Base-by-base conservation (phyloP, 2,888 invertebrate species). In the Thelaira solivaga region DNA sequence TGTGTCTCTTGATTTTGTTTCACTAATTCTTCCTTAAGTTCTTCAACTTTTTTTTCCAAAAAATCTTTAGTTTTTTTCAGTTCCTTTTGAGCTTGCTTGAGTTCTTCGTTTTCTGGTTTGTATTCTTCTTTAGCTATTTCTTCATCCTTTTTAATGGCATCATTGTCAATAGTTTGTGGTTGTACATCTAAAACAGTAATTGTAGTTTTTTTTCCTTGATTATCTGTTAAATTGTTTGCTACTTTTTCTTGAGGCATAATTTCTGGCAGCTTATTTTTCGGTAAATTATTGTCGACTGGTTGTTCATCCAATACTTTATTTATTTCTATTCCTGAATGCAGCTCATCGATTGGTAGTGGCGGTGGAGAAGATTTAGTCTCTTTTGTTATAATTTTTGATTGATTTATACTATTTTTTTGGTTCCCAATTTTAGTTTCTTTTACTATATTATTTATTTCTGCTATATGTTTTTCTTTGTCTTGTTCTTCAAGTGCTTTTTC, bases 61-160 rank as follows among this genome's bases (percentile, higher is more conserved):
- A 85, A 81, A 62, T 87, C 85, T 83, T 89, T 88, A 11, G 87
- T 84, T 61, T 86, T 83, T 41, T 86, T 84, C 4, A 87, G 77
- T 78, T 87, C 85, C 10, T 85, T 85, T 78, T 87, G 85, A 4
- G 87, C 86, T 74, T 86, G 84, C 13, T 85, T 86, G 41, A 85
- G 84, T 71, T 90, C 87, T 1, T 87, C 80, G 62, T 86, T 81
- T 36, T 68, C 31, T 24, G 51, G 26, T 57, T 85, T 85, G 29
- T 83, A 84, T 73, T 88, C 85, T 53, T 89, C 88, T 2, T 86
- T 86, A 2, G 86, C 86, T 26, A 88, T 86, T 69, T 88, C 86
- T 41, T 89, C 88, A 45, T 90, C 89, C 81, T 90, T 90, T 80
- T 91, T 91, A 64, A 89, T 89, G 16, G 89, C 89, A 43, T 89